Evolutionary conservation across 2,797 vertebrate genomes (phyloP).

Genomic region (Octomys mimax): DNA sequence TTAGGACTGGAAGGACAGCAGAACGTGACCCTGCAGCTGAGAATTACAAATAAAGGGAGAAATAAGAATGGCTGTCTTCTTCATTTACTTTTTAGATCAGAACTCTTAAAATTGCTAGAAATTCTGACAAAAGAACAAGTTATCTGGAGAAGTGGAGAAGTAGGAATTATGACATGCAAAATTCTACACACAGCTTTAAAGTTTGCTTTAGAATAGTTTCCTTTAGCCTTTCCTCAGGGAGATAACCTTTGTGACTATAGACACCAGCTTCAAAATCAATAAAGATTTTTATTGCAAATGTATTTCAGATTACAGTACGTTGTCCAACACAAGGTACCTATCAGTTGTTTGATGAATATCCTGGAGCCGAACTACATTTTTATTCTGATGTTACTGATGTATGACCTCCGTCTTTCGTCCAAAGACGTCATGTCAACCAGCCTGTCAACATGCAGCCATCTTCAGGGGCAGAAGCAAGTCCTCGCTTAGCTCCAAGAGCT

Average conservation of each 20-base stretch:
- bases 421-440: neutral
- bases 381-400: neutral
- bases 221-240: neutral
- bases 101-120: constrained; percentile 16
- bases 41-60: neutral
- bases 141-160: neutral
- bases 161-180: neutral
- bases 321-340: neutral
- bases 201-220: constrained; percentile 22
- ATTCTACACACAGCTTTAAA: neutral
- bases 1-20: neutral
- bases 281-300: constrained; percentile 43
- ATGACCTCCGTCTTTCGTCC: neutral
- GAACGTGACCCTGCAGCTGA: neutral
- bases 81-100: neutral
- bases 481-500: neutral
- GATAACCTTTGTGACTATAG: neutral
- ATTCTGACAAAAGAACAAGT: neutral
- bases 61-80: neutral
- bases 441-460: constrained; percentile 9
- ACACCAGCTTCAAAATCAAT: constrained; percentile 44
- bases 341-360: neutral
- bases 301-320: neutral
- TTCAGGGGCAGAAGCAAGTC: constrained; percentile 12
- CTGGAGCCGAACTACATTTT: neutral